phyloP scores from a whole-genome alignment of 2,888 invertebrate species.

The Congeria kusceri region DNA sequence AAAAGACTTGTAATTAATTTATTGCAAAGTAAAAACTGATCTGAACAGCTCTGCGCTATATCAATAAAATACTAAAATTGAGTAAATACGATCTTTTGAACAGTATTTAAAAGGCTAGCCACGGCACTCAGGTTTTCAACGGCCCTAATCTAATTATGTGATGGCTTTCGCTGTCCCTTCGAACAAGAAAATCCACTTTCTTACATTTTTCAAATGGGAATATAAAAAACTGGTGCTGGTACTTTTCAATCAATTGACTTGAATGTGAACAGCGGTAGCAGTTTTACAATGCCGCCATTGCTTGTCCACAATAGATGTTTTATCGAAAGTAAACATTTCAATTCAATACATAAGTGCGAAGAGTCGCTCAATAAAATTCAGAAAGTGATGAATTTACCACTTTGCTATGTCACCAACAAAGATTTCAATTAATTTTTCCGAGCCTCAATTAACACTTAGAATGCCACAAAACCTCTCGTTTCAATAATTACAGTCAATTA shows the following conservation, averaged over 20 bases:
- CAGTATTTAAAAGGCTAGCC: slow-evolving; percentile 54
- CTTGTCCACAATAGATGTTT: slow-evolving; percentile 10
- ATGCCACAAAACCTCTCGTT: no score
- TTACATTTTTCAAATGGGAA: slow-evolving; percentile 44
- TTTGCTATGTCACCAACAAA: slow-evolving; percentile 12
- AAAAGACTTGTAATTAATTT: slow-evolving; percentile 43
- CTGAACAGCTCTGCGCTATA: slow-evolving; percentile 41
- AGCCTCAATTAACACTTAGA: background rate
- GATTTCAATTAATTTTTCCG: slow-evolving; percentile 11
- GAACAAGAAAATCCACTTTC: slow-evolving; percentile 53
- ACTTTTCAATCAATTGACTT: slow-evolving; percentile 54
- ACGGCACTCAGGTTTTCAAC: slow-evolving; percentile 48
- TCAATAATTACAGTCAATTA: no score
- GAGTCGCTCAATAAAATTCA: slow-evolving; percentile 51
- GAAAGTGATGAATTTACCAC: slow-evolving; percentile 47
- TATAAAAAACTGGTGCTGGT: slow-evolving; percentile 26
- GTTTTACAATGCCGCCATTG: slow-evolving; percentile 11
- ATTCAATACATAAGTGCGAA: slow-evolving; percentile 50
- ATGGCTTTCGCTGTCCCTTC: slow-evolving; percentile 43
- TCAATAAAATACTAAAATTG: slow-evolving; percentile 64
- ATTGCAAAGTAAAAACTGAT: slow-evolving; percentile 43
- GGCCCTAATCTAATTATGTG: slow-evolving; percentile 62
- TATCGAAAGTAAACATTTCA: slow-evolving; percentile 48
- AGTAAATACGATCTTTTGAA: slow-evolving; percentile 57
- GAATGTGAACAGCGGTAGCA: slow-evolving; percentile 34